These are phyloP conservation scores for Python bivittatus DNA, from an alignment of 2,113 vertebrate species.

Conservation along the genomic window DNA sequence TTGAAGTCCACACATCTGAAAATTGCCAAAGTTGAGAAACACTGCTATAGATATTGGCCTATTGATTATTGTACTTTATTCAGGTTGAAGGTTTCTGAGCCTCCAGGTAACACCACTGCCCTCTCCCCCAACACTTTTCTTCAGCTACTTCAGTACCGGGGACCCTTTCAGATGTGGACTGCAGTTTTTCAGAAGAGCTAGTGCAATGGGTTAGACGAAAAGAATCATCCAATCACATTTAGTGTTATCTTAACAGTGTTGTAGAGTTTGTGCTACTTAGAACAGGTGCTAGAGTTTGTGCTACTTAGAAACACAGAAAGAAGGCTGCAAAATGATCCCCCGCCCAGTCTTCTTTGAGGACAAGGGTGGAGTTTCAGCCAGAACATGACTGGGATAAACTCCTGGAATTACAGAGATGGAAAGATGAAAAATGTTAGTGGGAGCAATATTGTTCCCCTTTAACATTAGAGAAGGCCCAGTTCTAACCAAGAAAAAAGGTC, in stretches of 20 bases:
- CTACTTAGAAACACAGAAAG: background rate
- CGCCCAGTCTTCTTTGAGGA: background rate
- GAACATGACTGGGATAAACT: slow-evolving; percentile 8
- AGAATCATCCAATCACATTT: background rate
- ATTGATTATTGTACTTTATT: background rate
- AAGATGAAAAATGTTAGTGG: background rate
- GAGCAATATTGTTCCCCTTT: slow-evolving; percentile 21
- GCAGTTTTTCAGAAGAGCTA: background rate
- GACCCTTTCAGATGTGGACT: background rate
- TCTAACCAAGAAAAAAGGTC: slow-evolving; percentile 47
- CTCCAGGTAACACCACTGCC: background rate
- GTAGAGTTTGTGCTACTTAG: background rate
- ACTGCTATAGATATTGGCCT: background rate
- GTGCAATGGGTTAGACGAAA: background rate
- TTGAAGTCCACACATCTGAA: too few species aligned
- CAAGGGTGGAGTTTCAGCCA: slow-evolving; percentile 14
- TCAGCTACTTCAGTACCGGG: background rate
- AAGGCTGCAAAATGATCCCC: background rate
- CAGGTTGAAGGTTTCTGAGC: background rate
- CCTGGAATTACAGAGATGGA: background rate
- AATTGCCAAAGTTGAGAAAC: too few species aligned
- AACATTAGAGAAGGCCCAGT: slow-evolving; percentile 24
- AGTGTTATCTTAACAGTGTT: background rate
- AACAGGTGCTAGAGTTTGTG: background rate
- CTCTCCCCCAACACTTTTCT: background rate